Percentiles rank a stretch among this genome's conserved stretches.
These are phyloP conservation scores for Penaeus chinensis DNA, from an alignment of 1,140 invertebrate genomes.

Conservation along the genomic window DNA sequence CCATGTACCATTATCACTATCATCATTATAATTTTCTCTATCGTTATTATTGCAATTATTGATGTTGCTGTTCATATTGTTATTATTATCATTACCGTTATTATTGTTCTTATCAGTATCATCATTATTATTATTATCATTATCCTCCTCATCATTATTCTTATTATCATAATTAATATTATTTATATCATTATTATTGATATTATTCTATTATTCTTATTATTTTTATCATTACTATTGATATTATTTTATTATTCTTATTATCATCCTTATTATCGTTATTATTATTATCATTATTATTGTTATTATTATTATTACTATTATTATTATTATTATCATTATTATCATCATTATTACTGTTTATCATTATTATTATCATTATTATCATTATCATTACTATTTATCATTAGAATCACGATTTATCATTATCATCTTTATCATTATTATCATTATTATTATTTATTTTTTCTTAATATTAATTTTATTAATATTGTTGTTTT, in stretches of 20 bases:
- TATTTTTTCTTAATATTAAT: no score
- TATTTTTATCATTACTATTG: background rate
- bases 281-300: background rate
- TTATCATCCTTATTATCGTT: background rate
- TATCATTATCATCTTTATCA: no score
- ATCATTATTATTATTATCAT: background rate
- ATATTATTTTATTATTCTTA: background rate
- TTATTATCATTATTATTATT: no score
- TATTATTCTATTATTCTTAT: background rate
- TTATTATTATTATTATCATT: background rate
- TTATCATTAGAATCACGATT: no score
- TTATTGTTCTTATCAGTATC: background rate
- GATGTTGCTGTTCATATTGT: background rate
- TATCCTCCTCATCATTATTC: background rate
- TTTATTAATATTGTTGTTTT: no score
- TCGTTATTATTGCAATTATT: background rate
- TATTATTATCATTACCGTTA: background rate
- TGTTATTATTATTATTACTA: background rate
- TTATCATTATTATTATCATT: background rate
- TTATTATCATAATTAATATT: background rate
- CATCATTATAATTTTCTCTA: no score
- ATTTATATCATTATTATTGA: background rate
- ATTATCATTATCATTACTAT: background rate
- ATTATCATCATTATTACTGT: background rate
- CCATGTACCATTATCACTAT: no score